A percentile compares a stretch with the other conserved stretches of the same genome.
Conservation (phyloP, 2,113 vertebrate species). For the Engraulis encrasicolus region DNA sequence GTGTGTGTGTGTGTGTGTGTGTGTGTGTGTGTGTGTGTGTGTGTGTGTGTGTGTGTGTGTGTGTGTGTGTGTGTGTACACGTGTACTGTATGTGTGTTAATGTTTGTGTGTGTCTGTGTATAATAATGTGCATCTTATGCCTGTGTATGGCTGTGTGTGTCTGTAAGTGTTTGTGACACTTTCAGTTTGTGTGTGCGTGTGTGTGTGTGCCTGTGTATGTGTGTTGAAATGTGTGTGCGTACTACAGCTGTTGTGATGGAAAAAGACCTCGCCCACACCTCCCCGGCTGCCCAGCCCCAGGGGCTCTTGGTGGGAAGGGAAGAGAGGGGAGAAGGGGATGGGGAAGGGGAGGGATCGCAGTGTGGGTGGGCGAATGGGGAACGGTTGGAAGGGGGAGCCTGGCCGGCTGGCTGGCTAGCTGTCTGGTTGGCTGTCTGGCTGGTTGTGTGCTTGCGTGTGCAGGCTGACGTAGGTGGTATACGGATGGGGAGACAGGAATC, state of each 20-base stretch:
- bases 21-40: too few species aligned
- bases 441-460: slow-evolving; percentile 32
- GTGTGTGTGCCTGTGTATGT: slow-evolving; percentile 28
- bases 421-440: slow-evolving; percentile 25
- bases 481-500: not conserved
- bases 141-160: not conserved
- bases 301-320: not conserved
- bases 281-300: not conserved
- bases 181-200: not conserved
- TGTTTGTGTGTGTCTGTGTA: not conserved
- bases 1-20: too few species aligned
- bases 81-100: too few species aligned
- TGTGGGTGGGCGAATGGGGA: slow-evolving; percentile 22
- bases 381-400: not conserved
- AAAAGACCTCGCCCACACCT: not conserved
- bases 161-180: not conserved
- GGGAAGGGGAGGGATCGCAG: not conserved
- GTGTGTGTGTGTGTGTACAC: too few species aligned
- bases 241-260: not conserved
- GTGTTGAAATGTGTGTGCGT: not conserved
- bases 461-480: slow-evolving; percentile 32
- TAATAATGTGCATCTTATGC: too few species aligned
- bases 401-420: not conserved
- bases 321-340: too few species aligned
- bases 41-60: too few species aligned